Evolutionary conservation across 2,888 invertebrate species (phyloP).

Genomic region (Acronicta aceris): DNA sequence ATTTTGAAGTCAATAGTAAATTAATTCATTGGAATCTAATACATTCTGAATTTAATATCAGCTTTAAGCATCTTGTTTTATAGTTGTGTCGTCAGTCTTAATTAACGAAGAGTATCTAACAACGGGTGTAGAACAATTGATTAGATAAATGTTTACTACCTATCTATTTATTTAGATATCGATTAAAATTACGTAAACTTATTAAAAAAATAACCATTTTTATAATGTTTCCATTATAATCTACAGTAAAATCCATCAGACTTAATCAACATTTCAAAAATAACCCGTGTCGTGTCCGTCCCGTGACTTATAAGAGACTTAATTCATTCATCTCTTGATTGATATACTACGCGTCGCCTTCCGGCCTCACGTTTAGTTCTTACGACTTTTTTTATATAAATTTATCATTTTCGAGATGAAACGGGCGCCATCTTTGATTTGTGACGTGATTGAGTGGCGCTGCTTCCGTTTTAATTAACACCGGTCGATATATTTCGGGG

Average conservation of each 20-base stretch:
- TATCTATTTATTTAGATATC: too few species aligned
- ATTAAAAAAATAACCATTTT: too few species aligned
- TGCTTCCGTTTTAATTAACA: constrained; percentile 75
- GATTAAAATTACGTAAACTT: neutral
- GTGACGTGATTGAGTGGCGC: constrained; percentile 78
- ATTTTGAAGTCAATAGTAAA: neutral
- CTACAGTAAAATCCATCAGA: constrained; percentile 30
- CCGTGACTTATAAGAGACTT: constrained; percentile 43
- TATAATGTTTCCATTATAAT: neutral
- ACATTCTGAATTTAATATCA: neutral
- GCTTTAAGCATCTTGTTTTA: neutral
- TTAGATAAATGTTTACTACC: too few species aligned
- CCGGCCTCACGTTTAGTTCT: constrained; percentile 74
- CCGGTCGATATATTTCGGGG: constrained; percentile 60
- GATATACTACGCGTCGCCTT: constrained; percentile 70
- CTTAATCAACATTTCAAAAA: constrained; percentile 37
- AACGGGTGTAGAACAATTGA: too few species aligned
- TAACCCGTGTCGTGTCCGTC: constrained; percentile 51
- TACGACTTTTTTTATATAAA: constrained; percentile 68
- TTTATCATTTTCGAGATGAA: constrained; percentile 81
- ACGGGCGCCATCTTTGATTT: constrained; percentile 78
- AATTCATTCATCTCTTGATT: constrained; percentile 65
- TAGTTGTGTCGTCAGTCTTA: neutral
- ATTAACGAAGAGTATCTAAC: neutral
- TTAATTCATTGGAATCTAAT: neutral